Evolutionary conservation across 2,888 invertebrate genomes (phyloP).

Genomic region (Ischnura elegans): DNA sequence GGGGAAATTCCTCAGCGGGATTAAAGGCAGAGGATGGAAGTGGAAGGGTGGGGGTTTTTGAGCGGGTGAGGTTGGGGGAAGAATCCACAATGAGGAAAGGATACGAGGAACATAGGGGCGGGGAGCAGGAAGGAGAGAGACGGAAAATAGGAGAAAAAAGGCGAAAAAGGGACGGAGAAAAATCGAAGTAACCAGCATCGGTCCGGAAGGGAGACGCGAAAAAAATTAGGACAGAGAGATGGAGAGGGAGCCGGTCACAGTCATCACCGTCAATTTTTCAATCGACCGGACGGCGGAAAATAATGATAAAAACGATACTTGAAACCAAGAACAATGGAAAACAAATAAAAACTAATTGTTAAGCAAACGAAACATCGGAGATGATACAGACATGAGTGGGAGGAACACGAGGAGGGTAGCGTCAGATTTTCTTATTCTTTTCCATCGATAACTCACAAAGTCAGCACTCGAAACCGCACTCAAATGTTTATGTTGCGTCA

Average conservation of each 20-base stretch:
- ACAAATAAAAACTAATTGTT: slow-evolving; percentile 49
- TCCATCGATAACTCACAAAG: neutral
- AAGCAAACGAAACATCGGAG: slow-evolving; percentile 5
- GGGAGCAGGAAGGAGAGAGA: neutral
- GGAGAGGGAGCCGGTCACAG: no score
- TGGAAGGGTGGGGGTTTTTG: neutral
- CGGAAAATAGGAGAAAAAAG: neutral
- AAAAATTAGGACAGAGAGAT: slow-evolving; percentile 8
- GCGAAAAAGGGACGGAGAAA: slow-evolving; percentile 15
- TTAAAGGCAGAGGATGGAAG: neutral
- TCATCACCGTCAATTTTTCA: neutral
- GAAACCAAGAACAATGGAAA: neutral
- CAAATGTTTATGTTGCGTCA: neutral
- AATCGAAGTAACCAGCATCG: slow-evolving; percentile 58
- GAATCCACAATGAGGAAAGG: neutral
- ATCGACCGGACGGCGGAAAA: neutral
- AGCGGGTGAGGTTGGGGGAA: neutral
- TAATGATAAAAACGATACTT: slow-evolving; percentile 28
- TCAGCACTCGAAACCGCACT: neutral
- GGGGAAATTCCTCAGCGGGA: slow-evolving; percentile 16
- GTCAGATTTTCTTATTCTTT: neutral
- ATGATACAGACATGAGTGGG: neutral
- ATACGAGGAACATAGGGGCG: neutral
- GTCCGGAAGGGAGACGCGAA: slow-evolving; percentile 14
- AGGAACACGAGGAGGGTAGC: neutral